A percentile compares a stretch with the other conserved stretches of the same genome.
These are phyloP conservation scores for Bicyclus anynana DNA, from an alignment of 1,140 invertebrate genomes.

Conservation along the genomic window DNA sequence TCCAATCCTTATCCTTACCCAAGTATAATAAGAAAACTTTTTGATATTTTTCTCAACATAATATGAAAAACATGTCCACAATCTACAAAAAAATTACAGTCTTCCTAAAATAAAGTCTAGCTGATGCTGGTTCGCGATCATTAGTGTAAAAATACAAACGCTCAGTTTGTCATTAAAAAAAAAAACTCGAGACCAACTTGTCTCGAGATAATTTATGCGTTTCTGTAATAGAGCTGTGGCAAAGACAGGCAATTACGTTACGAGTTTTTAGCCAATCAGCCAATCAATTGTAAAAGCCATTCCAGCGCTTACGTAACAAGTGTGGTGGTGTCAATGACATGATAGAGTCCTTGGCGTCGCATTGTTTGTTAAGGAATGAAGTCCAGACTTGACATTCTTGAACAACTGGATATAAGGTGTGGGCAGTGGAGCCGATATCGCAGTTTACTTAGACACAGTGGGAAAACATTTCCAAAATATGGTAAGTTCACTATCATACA, in stretches of 20 bases:
- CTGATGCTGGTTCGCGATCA: too few relatives aligned
- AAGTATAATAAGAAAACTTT: too few relatives aligned
- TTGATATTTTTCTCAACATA: too few relatives aligned
- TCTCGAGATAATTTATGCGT: conserved; percentile 2
- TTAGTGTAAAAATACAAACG: too few relatives aligned
- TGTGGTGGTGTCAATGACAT: conserved; percentile 57
- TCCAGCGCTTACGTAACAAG: conserved; percentile 23
- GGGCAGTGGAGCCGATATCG: conserved; percentile 43
- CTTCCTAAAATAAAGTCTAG: too few relatives aligned
- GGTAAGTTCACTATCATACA: conserved; percentile 39
- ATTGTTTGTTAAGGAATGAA: conserved; percentile 66
- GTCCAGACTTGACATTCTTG: conserved; percentile 67
- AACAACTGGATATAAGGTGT: conserved; percentile 70
- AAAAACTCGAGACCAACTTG: background rate
- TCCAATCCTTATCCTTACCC: too few relatives aligned
- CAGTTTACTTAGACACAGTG: conserved; percentile 47
- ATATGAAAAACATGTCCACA: too few relatives aligned
- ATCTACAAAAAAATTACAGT: too few relatives aligned
- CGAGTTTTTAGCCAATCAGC: conserved; percentile 13
- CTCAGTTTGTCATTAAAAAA: too few relatives aligned
- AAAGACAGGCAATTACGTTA: conserved; percentile 4
- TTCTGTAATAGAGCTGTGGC: conserved; percentile 7
- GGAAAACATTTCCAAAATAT: conserved; percentile 48
- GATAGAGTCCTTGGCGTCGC: conserved; percentile 52
- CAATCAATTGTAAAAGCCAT: conserved; percentile 14